phyloP scores from a whole-genome alignment of 2,888 invertebrate genomes.

The Drosophila helvetica region DNA sequence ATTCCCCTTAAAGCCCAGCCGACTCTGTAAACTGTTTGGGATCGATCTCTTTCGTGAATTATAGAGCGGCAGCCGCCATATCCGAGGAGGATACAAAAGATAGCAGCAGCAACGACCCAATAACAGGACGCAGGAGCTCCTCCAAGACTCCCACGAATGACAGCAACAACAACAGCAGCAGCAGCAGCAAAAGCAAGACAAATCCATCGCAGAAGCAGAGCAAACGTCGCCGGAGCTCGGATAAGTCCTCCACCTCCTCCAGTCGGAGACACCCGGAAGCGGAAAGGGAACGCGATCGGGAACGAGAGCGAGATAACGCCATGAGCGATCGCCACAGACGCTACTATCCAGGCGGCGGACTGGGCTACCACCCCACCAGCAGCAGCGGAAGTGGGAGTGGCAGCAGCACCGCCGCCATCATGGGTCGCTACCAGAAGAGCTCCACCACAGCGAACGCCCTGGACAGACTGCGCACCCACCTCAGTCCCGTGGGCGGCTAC shows the following conservation, averaged over 20 bases:
- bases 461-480: conserved; percentile 83
- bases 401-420: conserved; percentile 49
- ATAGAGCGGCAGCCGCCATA: conserved; percentile 57
- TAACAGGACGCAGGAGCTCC: conserved; percentile 62
- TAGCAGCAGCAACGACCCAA: conserved; percentile 40
- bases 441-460: conserved; percentile 81
- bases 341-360: conserved; percentile 77
- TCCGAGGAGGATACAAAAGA: conserved; percentile 60
- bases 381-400: conserved; percentile 42
- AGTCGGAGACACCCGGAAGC: conserved; percentile 59
- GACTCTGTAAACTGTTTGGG: conserved; percentile 52
- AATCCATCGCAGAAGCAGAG: conserved; percentile 49
- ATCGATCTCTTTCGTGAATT: conserved; percentile 44
- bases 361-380: conserved; percentile 67
- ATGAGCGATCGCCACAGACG: conserved; percentile 83
- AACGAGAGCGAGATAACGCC: conserved; percentile 38
- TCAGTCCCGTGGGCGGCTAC: conserved; percentile 83
- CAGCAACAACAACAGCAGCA: conserved; percentile 50
- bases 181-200: conserved; percentile 41
- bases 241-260: conserved; percentile 58
- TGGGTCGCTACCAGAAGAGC: conserved; percentile 81
- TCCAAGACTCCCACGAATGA: conserved; percentile 75
- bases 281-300: conserved; percentile 51
- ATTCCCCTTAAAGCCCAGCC: conserved; percentile 8
- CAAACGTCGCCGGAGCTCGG: conserved; percentile 71